Base-by-base conservation (phyloP, 2,888 invertebrate species). In the Polylopha cassiicola region DNA sequence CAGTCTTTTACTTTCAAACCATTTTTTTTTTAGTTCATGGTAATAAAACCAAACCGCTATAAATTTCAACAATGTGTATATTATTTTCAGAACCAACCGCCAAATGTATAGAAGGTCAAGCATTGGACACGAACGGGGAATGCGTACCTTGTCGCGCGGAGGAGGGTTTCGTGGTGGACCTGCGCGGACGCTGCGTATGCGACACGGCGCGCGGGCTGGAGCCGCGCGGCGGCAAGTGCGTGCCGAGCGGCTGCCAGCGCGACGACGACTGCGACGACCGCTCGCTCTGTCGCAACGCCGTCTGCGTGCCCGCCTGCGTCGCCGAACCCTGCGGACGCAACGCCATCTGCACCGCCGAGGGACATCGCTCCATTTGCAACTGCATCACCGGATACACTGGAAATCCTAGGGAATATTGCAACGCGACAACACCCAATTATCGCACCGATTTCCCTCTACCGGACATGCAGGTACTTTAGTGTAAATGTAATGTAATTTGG, bases 371-470 rank as follows among this genome's bases (percentile, higher is more conserved):
- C 1, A 85, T 90, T 32, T 95, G 95, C 69, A 89, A 90, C 45
- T 95, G 95, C 65, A 90, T 91, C 30, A 87, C 90, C 10, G 93
- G 93, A 18, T 92, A 91, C 65, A 87, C 88, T 3, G 95, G 95
- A 53, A 91, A 95, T 65, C 90, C 94, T 0, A 89, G 92, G 48
- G 80, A 89, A 10, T 86, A 89, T 52, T 95, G 95, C 84, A 91
- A 91, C 51, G 74, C 78, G 13, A 86, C 82, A 11, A 68, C 62
- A 51, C 52, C 53, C 16, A 81, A 76, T 57, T 88, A 88, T 54
- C 87, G 92, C 23, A 94, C 94, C 0, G 94, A 94, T 63, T 95
- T 95, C 88, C 94, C 94, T 8, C 87, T 89, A 53, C 95, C 95
- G 3, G 93, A 94, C 42, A 93, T 95, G 91, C 88, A 90, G 44